A percentile compares a stretch with the other conserved stretches of the same genome.
Evolutionary conservation across 1,140 invertebrate genomes (phyloP).

Genomic region (Hycleus cichorii): DNA sequence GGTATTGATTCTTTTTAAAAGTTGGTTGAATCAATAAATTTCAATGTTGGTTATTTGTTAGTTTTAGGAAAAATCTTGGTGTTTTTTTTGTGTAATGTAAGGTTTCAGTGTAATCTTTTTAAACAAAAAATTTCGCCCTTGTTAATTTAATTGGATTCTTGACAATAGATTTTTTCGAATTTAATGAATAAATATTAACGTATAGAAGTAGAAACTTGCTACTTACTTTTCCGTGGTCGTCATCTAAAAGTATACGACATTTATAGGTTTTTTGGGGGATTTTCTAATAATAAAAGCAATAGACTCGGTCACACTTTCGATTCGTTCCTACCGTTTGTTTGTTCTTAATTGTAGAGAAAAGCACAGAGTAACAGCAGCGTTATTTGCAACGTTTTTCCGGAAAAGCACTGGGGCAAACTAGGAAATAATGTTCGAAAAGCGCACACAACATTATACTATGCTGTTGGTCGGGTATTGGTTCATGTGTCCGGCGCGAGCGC

Average conservation of each 20-base stretch:
- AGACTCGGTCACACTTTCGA: no score
- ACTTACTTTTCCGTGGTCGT: constrained; percentile 20
- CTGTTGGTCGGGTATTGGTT: constrained; percentile 10
- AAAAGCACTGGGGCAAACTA: constrained; percentile 30
- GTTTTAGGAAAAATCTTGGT: no score
- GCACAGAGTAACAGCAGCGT: background rate
- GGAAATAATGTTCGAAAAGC: constrained; percentile 20
- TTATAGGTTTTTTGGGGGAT: background rate
- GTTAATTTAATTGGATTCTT: no score
- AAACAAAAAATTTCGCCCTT: no score
- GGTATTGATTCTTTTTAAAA: no score
- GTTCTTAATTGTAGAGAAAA: background rate
- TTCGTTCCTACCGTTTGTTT: background rate
- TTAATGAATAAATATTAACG: constrained; percentile 1
- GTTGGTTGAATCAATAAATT: no score
- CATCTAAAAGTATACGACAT: constrained; percentile 26
- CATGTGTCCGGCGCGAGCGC: constrained; percentile 11
- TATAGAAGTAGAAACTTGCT: background rate
- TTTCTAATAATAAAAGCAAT: no score
- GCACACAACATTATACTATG: constrained; percentile 11
- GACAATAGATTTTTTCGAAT: background rate
- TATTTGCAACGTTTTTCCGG: constrained; percentile 9
- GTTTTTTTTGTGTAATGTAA: no score
- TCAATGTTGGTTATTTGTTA: no score
- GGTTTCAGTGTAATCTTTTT: no score